Base-by-base conservation (phyloP, 2,113 vertebrate species). In the Oostethus manadensis region DNA sequence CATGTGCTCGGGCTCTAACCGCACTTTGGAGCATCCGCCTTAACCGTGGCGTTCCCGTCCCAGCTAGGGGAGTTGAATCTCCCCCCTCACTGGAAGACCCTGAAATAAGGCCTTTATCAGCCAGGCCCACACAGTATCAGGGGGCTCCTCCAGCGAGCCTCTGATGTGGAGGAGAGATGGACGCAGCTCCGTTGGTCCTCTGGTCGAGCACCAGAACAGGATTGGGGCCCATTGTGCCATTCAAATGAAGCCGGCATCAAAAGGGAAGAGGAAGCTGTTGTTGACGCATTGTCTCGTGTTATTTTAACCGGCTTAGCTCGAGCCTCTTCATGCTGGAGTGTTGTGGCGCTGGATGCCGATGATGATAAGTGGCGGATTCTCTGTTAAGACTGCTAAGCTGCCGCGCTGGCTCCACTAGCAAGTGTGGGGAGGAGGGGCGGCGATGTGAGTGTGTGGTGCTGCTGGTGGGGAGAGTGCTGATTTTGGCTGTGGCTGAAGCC, bases 31-130 rank as follows among this genome's bases (percentile, higher is more conserved):
- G 71, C 79, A 53, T 82, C 76, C 78, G 77, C 81, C 75, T 82
- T 83, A 76, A 85, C 76, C 81, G 58, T 59, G 68, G 65, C 72
- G 51, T 76, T 68, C 79, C 74, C 44, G 80, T 87, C 85, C 81
- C 83, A 82, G 79, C 80, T 85, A 1, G 83, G 87, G 82, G 83
- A 83, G 77, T 85, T 75, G 73, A 84, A 85, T 85, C 73, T 81
- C 74, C 64, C 81, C 53, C 84, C 66, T 82, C 80, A 83, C 82
- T 87, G 83, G 85, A 88, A 88, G 80, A 84, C 81, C 80, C 81
- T 79, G 84, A 87, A 86, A 89, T 87, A 87, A 89, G 82, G 87
- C 86, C 84, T 88, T 89, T 89, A 89, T 89, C 88, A 88, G 85
- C 76, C 84, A 80, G 86, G 73, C 84, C 83, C 88, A 89, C 84